Evolutionary conservation across 2,113 vertebrate genomes (phyloP).

Genomic region (Gallinago jamesoni): DNA sequence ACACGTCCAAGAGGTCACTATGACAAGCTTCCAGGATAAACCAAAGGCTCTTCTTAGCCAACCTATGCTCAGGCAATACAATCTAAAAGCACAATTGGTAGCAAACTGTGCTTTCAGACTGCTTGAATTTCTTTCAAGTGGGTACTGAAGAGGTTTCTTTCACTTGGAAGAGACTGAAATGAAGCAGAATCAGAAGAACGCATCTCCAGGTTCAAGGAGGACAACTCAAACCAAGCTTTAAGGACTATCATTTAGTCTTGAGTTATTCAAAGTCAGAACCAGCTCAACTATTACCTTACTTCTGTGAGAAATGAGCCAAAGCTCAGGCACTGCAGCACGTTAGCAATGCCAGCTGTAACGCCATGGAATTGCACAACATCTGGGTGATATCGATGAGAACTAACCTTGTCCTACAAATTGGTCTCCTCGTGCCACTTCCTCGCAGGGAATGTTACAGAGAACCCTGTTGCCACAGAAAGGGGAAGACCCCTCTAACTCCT

Average conservation of each 20-base stretch:
- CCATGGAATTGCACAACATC: neutral
- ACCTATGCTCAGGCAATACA: neutral
- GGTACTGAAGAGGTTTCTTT: neutral
- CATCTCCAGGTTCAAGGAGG: neutral
- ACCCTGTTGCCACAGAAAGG: neutral
- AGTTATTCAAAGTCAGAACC: neutral
- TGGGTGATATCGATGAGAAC: neutral
- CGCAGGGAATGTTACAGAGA: neutral
- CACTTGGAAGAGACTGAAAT: neutral
- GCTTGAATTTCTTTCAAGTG: neutral
- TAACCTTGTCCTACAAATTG: neutral
- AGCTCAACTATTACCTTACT: neutral
- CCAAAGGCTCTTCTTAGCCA: neutral
- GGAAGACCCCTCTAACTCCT: neutral
- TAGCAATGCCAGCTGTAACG: neutral
- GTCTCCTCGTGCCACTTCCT: neutral
- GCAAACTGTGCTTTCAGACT: neutral
- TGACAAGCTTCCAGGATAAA: neutral
- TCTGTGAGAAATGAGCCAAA: neutral
- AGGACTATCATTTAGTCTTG: neutral
- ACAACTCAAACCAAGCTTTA: neutral
- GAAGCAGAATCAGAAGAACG: neutral
- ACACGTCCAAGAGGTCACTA: neutral
- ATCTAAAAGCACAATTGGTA: neutral
- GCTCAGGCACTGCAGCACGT: accelerated